Evolutionary conservation across 2,113 vertebrate genomes (phyloP).

Genomic region (Pseudopodoces humilis): DNA sequence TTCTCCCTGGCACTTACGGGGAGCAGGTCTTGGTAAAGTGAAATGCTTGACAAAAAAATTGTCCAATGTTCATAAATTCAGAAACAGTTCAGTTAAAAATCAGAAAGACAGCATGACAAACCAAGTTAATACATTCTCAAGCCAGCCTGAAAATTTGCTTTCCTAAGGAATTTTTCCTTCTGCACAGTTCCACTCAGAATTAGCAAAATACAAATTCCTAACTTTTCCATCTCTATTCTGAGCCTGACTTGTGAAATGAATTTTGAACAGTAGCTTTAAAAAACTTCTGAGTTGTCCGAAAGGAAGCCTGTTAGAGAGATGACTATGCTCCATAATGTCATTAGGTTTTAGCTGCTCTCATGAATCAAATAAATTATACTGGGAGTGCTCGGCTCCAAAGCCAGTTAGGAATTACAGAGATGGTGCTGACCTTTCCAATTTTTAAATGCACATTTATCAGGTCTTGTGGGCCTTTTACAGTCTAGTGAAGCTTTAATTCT

Average conservation of each 20-base stretch:
- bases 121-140: not conserved
- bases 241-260: not conserved
- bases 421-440: not conserved
- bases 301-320: not conserved
- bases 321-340: not conserved
- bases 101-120: not conserved
- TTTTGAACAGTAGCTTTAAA: not conserved
- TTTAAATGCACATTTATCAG: not conserved
- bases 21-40: not conserved
- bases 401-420: not conserved
- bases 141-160: not conserved
- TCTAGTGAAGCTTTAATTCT: not conserved
- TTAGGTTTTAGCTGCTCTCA: not conserved
- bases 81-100: not conserved
- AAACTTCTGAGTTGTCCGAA: not conserved
- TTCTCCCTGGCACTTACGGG: fast-evolving
- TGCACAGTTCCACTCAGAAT: not conserved
- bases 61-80: not conserved
- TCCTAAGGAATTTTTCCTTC: not conserved
- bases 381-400: not conserved
- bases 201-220: not conserved
- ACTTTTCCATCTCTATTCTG: not conserved
- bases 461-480: not conserved
- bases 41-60: not conserved
- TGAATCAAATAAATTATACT: not conserved